Percentiles rank a stretch among this genome's conserved stretches.
Conservation (phyloP, 1,140 invertebrate genomes). For the Anoplophora glabripennis region DNA sequence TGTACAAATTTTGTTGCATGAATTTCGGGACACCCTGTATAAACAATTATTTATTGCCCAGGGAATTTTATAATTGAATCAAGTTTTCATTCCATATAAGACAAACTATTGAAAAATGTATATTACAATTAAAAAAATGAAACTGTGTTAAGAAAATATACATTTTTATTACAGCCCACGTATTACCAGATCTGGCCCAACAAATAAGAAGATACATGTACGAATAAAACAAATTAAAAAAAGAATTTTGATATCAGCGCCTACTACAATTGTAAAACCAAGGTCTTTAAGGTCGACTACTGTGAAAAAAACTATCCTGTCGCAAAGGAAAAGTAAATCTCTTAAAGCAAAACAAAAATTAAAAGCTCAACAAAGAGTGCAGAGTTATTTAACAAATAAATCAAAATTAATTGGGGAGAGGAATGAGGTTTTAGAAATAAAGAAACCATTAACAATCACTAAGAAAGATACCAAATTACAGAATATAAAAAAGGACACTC, state of each 20-base stretch:
- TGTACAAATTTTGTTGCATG: too few relatives aligned
- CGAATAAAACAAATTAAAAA: conserved; percentile 33
- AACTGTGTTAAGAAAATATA: neutral
- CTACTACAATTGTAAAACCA: conserved; percentile 27
- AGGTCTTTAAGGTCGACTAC: conserved; percentile 34
- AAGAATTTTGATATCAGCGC: conserved; percentile 29
- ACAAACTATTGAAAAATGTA: neutral
- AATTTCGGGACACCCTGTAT: too few relatives aligned
- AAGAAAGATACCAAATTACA: conserved; percentile 13
- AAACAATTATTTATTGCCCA: too few relatives aligned
- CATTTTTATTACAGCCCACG: conserved; percentile 19
- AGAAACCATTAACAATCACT: neutral
- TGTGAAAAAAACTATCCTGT: conserved; percentile 29
- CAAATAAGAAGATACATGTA: conserved; percentile 17
- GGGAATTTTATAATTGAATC: too few relatives aligned
- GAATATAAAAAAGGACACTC: conserved; percentile 15
- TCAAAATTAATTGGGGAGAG: neutral
- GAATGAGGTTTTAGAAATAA: conserved; percentile 1
- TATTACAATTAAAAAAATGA: neutral
- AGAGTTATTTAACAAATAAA: conserved; percentile 2
- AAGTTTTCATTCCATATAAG: conserved; percentile 7
- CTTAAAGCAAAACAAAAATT: conserved; percentile 20
- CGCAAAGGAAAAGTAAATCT: conserved; percentile 20
- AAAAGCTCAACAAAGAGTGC: conserved; percentile 6
- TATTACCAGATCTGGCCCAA: conserved; percentile 29